phyloP scores from a whole-genome alignment of 1,140 invertebrate genomes.

The Ooceraea biroi region DNA sequence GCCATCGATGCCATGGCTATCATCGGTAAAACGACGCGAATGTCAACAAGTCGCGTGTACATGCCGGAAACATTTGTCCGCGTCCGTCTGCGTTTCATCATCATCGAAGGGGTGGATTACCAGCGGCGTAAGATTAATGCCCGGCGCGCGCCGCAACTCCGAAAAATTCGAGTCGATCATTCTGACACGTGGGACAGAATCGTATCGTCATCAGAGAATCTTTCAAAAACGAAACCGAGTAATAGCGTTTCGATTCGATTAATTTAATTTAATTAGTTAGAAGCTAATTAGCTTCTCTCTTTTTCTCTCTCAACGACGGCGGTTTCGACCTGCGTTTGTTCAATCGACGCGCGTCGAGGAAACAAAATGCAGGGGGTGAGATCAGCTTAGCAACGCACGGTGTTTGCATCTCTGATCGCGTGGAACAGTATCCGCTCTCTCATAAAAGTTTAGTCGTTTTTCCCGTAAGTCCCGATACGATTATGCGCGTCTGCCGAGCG shows the following conservation, averaged over 20 bases:
- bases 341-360: background rate
- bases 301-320: too few relatives aligned
- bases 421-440: background rate
- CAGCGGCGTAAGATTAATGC: slow-evolving; percentile 6
- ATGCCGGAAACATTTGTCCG: slow-evolving; percentile 36
- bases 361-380: background rate
- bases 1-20: slow-evolving; percentile 2
- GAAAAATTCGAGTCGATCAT: background rate
- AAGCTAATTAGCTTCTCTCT: too few relatives aligned
- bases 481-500: background rate
- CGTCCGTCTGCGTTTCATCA: background rate
- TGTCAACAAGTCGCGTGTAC: slow-evolving; percentile 40
- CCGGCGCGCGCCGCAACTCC: background rate
- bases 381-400: background rate
- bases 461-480: background rate
- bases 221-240: too few relatives aligned
- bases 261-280: too few relatives aligned
- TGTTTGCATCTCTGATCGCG: slow-evolving; percentile 16
- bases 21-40: slow-evolving; percentile 15
- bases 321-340: too few relatives aligned
- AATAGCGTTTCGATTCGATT: too few relatives aligned
- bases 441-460: slow-evolving; percentile 42
- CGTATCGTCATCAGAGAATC: too few relatives aligned
- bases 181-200: too few relatives aligned
- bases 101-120: background rate